Base-by-base conservation (phyloP, 2,888 invertebrate species). In the Chamaedrilus cognettii region DNA sequence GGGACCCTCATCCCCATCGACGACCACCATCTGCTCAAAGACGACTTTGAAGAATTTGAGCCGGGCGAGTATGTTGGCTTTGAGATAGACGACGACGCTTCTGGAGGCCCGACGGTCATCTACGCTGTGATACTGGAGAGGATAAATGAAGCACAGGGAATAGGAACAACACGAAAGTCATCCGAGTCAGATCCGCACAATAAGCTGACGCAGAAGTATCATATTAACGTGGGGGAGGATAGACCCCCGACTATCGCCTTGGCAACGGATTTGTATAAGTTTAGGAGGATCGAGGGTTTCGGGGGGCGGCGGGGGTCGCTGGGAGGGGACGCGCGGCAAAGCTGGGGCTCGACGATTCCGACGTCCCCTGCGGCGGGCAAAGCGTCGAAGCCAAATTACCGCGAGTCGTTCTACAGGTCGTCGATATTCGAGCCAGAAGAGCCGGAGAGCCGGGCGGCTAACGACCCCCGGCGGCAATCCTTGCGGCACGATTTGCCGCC, bases 1-100 rank as follows among this genome's bases (percentile, higher is more conserved):
- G 76, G 76, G 5, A 69, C 70, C 23, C 70, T 74, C 49, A 70
- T 76, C 26, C 74, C 76, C 5, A 71, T 72, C 7, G 74, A 75
- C 26, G 75, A 75, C 49, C 75, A 75, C 65, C 75, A 75, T 60
- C 69, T 75, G 3, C 72, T 75, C 19, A 71, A 69, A 35, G 72
- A 75, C 50, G 75, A 74, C 63, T 75, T 75, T 61, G 42, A 42
- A 42, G 42, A 42, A 15, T 75, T 72, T 55, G 72, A 72, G 28
- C 23, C 56, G 1, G 75, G 74, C 3, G 75, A 75, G 55, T 75
- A 75, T 59, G 72, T 74, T 19, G 75, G 73, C 11, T 74, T 65
- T 62, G 75, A 75, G 52, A 57, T 75, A 23, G 72, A 74, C 15
- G 75, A 75, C 55, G 70, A 42, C 42, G 42, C 42, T 42, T 11